Conservation (phyloP, 2,113 vertebrate species). For the Oncorhynchus masou region DNA sequence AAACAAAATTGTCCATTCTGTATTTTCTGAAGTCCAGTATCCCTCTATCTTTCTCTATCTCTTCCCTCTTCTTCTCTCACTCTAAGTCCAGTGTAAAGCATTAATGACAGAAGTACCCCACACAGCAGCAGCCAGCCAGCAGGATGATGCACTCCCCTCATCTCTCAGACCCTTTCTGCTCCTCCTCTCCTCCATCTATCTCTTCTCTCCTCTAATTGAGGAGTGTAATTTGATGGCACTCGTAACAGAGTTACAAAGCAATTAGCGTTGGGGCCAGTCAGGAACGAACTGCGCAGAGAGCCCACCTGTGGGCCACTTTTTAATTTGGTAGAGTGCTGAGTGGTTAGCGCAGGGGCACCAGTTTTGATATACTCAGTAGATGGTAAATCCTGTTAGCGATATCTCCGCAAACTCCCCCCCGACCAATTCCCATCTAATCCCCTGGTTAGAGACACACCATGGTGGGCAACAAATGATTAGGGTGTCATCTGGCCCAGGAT, state of each 20-base stretch:
- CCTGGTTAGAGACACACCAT: conserved; percentile 69
- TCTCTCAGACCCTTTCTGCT: conserved; percentile 57
- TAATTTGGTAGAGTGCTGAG: conserved; percentile 83
- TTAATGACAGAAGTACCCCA: conserved; percentile 63
- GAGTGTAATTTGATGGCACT: conserved; percentile 77
- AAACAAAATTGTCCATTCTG: background rate
- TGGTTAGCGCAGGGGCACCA: conserved; percentile 56
- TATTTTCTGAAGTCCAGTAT: background rate
- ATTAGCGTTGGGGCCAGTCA: conserved; percentile 75
- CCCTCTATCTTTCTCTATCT: conserved; percentile 26
- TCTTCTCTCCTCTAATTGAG: conserved; percentile 69
- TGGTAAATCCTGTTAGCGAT: conserved; percentile 80
- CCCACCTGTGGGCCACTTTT: conserved; percentile 80
- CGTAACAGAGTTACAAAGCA: conserved; percentile 80
- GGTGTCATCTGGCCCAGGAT: conserved; percentile 69
- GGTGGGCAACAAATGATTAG: conserved; percentile 73
- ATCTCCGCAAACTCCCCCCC: conserved; percentile 68
- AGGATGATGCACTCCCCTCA: conserved; percentile 42
- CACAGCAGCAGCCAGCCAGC: conserved; percentile 45
- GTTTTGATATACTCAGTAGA: conserved; percentile 80
- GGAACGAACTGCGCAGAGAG: conserved; percentile 64
- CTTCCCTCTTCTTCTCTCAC: conserved; percentile 4
- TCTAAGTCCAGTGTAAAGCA: conserved; percentile 54
- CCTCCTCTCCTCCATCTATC: conserved; percentile 10
- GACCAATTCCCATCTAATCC: conserved; percentile 77